Conservation (phyloP, 1,140 invertebrate species). For the Drosophila virilis region DNA sequence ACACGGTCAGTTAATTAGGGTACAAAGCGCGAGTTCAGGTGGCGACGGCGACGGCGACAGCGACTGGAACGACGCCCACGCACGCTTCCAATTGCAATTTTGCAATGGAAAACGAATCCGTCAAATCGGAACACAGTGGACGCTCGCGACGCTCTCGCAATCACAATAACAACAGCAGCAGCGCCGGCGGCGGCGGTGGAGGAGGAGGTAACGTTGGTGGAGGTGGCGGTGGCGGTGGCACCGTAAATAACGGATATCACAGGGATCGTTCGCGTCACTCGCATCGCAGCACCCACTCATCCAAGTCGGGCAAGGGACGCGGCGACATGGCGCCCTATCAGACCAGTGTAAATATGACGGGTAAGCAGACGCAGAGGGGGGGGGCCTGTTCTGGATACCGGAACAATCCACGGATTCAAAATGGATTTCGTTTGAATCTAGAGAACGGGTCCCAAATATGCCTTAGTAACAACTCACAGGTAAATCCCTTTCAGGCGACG, state of each 20-base stretch:
- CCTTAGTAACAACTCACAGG: too few species aligned
- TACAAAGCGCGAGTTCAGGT: conserved; percentile 31
- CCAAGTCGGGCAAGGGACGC: conserved; percentile 67
- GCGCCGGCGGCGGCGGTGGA: conserved; percentile 46
- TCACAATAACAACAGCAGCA: conserved; percentile 77
- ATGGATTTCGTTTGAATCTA: too few species aligned
- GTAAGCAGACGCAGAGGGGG: conserved; percentile 80
- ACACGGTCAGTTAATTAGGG: conserved; percentile 61
- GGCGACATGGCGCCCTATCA: conserved; percentile 90
- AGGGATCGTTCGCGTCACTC: conserved; percentile 80
- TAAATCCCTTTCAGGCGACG: conserved; percentile 47
- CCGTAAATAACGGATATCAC: conserved; percentile 77
- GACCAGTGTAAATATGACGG: conserved; percentile 91
- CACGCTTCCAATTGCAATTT: conserved; percentile 33
- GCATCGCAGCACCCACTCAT: conserved; percentile 80
- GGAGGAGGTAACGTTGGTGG: conserved; percentile 39
- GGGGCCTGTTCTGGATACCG: too few species aligned
- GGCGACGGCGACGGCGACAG: neutral
- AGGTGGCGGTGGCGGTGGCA: conserved; percentile 52
- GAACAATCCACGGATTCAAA: too few species aligned
- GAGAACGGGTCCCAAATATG: too few species aligned
- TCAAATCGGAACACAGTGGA: conserved; percentile 84
- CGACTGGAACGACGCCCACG: conserved; percentile 41
- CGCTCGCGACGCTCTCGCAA: conserved; percentile 82
- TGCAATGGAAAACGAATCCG: conserved; percentile 84